phyloP scores from a whole-genome alignment of 2,888 invertebrate species.

The Plagodis pulveraria region DNA sequence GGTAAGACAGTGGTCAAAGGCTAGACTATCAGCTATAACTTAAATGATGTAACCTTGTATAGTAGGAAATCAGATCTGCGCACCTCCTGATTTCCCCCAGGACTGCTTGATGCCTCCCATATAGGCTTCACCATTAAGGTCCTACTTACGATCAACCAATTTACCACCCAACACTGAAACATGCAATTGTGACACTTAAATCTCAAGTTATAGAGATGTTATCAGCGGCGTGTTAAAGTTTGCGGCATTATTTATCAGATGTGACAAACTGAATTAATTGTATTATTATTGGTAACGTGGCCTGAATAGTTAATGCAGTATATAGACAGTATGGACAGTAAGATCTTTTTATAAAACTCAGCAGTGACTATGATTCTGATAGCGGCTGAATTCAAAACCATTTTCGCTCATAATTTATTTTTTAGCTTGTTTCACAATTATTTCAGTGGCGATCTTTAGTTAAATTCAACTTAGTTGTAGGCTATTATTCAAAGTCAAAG shows the following conservation, averaged over 20 bases:
- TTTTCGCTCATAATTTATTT: too few species aligned
- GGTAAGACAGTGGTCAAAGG: too few species aligned
- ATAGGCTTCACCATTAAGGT: conserved; percentile 30
- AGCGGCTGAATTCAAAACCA: too few species aligned
- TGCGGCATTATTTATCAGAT: conserved; percentile 52
- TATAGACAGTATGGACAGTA: conserved; percentile 15
- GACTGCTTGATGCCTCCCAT: conserved; percentile 31
- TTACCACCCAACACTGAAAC: conserved; percentile 24
- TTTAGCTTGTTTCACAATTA: too few species aligned
- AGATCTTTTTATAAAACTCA: background rate
- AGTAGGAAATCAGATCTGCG: conserved; percentile 29
- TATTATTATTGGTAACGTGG: conserved; percentile 73
- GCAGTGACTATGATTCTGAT: too few species aligned
- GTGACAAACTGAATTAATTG: conserved; percentile 78
- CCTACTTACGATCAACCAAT: conserved; percentile 26
- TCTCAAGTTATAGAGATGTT: conserved; percentile 7
- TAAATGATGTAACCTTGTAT: conserved; percentile 32
- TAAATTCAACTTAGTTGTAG: too few species aligned
- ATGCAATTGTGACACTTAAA: conserved; percentile 25
- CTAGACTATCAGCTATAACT: too few species aligned
- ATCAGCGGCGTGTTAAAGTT: conserved; percentile 15
- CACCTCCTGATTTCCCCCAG: conserved; percentile 29
- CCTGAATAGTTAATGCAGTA: conserved; percentile 57
- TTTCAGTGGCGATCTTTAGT: too few species aligned
- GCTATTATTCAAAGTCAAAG: too few species aligned